These are phyloP conservation scores for Noctua fimbriata DNA, from an alignment of 2,888 invertebrate species.

Conservation along the genomic window DNA sequence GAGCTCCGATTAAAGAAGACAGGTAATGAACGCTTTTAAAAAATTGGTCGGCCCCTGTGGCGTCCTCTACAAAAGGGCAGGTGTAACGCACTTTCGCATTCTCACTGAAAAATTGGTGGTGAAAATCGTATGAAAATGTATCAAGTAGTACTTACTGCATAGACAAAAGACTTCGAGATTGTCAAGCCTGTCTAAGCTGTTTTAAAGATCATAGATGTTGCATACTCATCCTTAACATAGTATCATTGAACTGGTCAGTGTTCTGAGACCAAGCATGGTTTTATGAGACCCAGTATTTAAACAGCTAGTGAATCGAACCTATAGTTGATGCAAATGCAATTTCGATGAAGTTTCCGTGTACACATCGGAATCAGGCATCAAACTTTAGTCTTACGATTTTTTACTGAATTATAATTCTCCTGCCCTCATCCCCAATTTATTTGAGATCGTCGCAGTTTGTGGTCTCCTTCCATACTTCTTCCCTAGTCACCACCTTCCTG, in stretches of 20 bases:
- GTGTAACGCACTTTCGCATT: neutral
- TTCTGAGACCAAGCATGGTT: neutral
- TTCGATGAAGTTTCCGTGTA: neutral
- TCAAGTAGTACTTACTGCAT: neutral
- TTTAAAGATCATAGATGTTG: neutral
- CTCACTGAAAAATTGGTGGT: neutral
- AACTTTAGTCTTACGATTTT: neutral
- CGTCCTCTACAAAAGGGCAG: neutral
- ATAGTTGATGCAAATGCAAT: neutral
- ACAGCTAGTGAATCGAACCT: neutral
- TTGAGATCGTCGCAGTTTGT: neutral
- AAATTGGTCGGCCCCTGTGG: neutral
- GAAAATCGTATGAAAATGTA: neutral
- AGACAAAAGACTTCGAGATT: neutral
- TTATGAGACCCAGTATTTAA: neutral
- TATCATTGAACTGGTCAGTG: neutral
- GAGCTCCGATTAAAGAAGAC: slow-evolving; percentile 63
- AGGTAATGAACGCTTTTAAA: neutral
- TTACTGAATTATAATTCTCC: neutral
- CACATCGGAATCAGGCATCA: neutral
- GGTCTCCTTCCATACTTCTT: neutral
- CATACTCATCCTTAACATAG: neutral
- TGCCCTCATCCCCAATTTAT: neutral
- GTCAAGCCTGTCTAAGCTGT: neutral
- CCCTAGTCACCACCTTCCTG: neutral